Evolutionary conservation across 2,113 vertebrate genomes (phyloP).

Genomic region (Anguilla japonica): DNA sequence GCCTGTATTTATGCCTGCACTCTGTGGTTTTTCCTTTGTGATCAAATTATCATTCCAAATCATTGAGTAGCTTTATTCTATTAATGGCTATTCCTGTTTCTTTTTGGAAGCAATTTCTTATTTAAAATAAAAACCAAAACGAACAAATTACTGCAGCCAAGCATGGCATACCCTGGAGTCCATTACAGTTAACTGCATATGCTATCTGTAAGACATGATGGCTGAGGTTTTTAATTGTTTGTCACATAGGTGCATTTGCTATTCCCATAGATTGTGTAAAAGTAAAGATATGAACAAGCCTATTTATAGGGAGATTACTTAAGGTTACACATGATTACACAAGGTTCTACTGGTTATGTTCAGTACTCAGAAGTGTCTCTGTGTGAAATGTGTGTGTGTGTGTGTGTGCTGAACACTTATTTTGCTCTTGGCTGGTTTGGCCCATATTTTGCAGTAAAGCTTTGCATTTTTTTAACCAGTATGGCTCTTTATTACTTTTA

Average conservation of each 20-base stretch:
- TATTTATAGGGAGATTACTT: too few relatives aligned
- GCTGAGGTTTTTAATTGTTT: too few relatives aligned
- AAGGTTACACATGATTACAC: too few relatives aligned
- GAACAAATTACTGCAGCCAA: background rate
- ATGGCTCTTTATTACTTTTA: background rate
- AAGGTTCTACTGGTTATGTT: too few relatives aligned
- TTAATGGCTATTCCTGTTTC: background rate
- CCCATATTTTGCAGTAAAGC: background rate
- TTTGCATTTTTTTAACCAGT: background rate
- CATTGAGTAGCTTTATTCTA: background rate
- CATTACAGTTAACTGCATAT: too few relatives aligned
- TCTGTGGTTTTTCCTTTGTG: background rate
- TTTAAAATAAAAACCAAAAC: background rate
- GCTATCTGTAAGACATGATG: too few relatives aligned
- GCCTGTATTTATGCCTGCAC: background rate
- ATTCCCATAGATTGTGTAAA: too few relatives aligned
- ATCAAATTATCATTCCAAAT: background rate
- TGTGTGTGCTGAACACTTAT: too few relatives aligned
- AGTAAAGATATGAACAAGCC: too few relatives aligned
- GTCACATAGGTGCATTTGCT: too few relatives aligned
- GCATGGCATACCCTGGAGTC: too few relatives aligned
- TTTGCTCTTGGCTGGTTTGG: background rate
- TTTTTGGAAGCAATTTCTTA: background rate
- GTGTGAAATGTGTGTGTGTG: background rate
- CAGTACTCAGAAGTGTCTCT: too few relatives aligned